Percentiles rank a stretch among this genome's conserved stretches.
Evolutionary conservation across 2,797 vertebrate genomes (phyloP).

Genomic region (Pempheris klunzingeri): DNA sequence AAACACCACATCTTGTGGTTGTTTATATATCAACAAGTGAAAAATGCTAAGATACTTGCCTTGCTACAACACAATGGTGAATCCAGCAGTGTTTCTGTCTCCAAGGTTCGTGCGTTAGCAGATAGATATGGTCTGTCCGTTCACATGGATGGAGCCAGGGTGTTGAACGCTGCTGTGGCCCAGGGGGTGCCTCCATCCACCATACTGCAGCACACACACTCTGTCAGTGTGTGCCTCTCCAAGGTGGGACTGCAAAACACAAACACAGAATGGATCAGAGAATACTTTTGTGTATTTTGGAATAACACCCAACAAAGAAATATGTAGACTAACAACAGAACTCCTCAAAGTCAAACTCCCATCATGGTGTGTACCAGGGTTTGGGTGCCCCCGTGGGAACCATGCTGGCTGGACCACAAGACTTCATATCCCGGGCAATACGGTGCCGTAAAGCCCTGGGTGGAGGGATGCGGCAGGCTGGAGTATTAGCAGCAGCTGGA

Average conservation of each 20-base stretch:
- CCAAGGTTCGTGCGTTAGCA: constrained; percentile 86
- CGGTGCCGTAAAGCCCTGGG: constrained; percentile 88
- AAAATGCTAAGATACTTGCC: background rate
- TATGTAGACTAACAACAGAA: background rate
- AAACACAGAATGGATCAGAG: background rate
- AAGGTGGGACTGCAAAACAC: constrained; percentile 81
- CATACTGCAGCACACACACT: constrained; percentile 89
- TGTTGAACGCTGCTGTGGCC: constrained; percentile 89
- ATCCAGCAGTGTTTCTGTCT: constrained; percentile 2
- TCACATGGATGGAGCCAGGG: constrained; percentile 89
- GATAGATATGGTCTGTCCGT: constrained; percentile 80
- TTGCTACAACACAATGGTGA: background rate
- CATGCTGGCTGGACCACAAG: constrained; percentile 82
- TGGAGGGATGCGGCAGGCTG: constrained; percentile 87
- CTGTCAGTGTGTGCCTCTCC: constrained; percentile 90
- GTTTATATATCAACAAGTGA: background rate
- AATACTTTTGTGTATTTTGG: too few relatives aligned
- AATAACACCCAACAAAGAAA: background rate
- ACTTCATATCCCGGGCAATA: constrained; percentile 84
- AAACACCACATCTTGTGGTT: background rate
- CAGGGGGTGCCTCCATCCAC: constrained; percentile 76
- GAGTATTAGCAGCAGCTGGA: constrained; percentile 89
- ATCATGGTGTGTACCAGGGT: constrained; percentile 79
- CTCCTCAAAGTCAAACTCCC: background rate
- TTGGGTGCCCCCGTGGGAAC: constrained; percentile 87